A percentile compares a stretch with the other conserved stretches of the same genome.
Conservation (phyloP, 2,113 vertebrate genomes). For the Myiopsitta monachus region DNA sequence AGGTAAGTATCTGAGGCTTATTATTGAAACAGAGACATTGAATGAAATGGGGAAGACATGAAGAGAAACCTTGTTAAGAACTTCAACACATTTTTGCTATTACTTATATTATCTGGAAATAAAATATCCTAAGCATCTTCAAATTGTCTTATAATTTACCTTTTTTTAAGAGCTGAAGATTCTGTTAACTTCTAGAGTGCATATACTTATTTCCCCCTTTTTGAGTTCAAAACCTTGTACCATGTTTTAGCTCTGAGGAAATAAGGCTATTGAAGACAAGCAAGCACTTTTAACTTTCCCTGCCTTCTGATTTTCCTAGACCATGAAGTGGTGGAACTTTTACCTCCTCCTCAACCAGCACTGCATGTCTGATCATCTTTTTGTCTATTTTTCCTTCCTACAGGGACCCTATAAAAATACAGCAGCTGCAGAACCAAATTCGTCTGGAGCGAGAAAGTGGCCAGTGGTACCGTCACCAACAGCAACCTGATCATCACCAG, state of each 20-base stretch:
- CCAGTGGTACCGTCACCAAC: conserved; percentile 70
- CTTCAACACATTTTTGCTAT: background rate
- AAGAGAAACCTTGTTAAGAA: background rate
- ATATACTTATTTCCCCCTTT: background rate
- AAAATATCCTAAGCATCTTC: background rate
- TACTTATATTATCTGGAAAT: background rate
- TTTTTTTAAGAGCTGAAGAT: background rate
- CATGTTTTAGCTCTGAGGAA: background rate
- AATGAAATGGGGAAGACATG: background rate
- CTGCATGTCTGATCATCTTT: background rate
- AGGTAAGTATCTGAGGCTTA: background rate
- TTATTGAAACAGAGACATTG: background rate
- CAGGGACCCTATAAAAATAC: conserved; percentile 90
- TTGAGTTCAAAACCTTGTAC: background rate
- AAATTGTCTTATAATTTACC: background rate
- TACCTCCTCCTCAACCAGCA: background rate
- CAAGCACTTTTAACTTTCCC: background rate
- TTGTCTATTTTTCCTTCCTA: conserved; percentile 37
- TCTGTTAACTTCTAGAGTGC: background rate
- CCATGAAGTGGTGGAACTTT: background rate
- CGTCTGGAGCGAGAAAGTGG: conserved; percentile 87
- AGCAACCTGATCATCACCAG: conserved; percentile 62
- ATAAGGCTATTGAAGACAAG: background rate
- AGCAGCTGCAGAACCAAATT: conserved; percentile 93
- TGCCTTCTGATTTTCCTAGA: background rate